Evolutionary conservation across 1,140 invertebrate species (phyloP).

Genomic region (Pseudomyrmex flavicornis): DNA sequence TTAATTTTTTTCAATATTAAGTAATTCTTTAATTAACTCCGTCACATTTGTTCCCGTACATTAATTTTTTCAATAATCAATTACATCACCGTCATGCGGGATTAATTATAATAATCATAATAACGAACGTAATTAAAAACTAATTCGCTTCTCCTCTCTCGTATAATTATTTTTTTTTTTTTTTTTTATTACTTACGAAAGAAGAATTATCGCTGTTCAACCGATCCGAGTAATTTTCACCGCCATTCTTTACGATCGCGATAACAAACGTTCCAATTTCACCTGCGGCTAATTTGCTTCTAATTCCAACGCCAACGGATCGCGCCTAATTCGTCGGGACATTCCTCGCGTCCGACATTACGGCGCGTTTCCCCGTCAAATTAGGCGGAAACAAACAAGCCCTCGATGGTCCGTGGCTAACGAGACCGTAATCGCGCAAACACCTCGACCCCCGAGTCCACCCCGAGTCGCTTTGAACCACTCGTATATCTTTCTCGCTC

Average conservation of each 20-base stretch:
- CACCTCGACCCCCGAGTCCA: conserved; percentile 64
- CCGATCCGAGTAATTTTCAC: conserved; percentile 15
- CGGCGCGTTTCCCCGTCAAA: conserved; percentile 61
- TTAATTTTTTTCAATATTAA: conserved; percentile 12
- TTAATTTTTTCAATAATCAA: conserved; percentile 25
- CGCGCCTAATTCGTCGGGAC: conserved; percentile 18
- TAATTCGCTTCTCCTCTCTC: conserved; percentile 10
- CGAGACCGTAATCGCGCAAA: conserved; percentile 76
- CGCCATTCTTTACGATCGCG: conserved; percentile 23
- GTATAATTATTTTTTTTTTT: background rate
- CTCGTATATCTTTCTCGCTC: conserved; percentile 19
- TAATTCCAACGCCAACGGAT: conserved; percentile 12
- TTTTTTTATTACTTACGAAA: background rate
- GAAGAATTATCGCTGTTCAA: conserved; percentile 25
- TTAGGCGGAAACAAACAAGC: conserved; percentile 73
- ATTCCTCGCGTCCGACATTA: conserved; percentile 33
- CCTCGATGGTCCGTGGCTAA: conserved; percentile 72
- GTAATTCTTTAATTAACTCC: too few species aligned
- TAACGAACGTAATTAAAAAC: conserved; percentile 39
- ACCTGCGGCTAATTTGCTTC: conserved; percentile 37
- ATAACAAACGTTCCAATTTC: conserved; percentile 32
- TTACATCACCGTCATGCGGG: background rate
- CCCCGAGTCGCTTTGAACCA: conserved; percentile 48
- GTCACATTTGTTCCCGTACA: background rate
- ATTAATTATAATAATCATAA: conserved; percentile 19